Percentiles rank a stretch among this genome's conserved stretches.
These are phyloP conservation scores for Cryptotis parvus DNA, from an alignment of 2,113 vertebrate species.

Conservation along the genomic window DNA sequence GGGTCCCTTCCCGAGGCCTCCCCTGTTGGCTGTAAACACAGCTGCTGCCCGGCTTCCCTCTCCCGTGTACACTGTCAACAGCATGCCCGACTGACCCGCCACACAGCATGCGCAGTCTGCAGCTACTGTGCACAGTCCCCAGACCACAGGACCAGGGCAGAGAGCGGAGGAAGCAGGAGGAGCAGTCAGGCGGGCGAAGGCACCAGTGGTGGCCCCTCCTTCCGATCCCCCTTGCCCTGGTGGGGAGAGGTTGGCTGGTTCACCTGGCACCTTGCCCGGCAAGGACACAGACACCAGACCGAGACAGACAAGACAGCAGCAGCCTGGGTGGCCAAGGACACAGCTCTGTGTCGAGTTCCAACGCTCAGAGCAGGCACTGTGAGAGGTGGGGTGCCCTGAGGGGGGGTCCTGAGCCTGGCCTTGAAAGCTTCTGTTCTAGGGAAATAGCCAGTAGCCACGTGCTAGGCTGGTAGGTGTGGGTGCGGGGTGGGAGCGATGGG, in stretches of 20 bases:
- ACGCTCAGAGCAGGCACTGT: not conserved
- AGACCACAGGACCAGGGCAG: not conserved
- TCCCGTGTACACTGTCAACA: conserved; percentile 76
- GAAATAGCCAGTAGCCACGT: not conserved
- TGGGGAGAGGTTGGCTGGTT: not conserved
- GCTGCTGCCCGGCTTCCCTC: not conserved
- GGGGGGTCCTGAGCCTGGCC: not conserved
- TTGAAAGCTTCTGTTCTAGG: not conserved
- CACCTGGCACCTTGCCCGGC: conserved; percentile 40
- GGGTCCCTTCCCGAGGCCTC: not conserved
- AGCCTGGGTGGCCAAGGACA: conserved; percentile 41
- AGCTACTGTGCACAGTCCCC: not conserved
- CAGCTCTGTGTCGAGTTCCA: conserved; percentile 22
- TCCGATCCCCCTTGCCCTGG: not conserved
- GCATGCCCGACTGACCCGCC: conserved; percentile 62
- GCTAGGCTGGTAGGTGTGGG: not conserved
- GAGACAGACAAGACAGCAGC: conserved; percentile 32
- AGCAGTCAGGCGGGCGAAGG: not conserved
- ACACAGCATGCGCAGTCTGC: not conserved
- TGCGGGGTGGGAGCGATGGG: not conserved
- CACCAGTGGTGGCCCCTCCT: too few species aligned
- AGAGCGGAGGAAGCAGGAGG: not conserved
- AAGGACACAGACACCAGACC: not conserved
- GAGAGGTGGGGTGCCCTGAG: not conserved
- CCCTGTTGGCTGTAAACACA: conserved; percentile 80